phyloP scores from a whole-genome alignment of 30 jellyfish, hydroid and myxozoan species.

The Cassiopea andromeda region DNA sequence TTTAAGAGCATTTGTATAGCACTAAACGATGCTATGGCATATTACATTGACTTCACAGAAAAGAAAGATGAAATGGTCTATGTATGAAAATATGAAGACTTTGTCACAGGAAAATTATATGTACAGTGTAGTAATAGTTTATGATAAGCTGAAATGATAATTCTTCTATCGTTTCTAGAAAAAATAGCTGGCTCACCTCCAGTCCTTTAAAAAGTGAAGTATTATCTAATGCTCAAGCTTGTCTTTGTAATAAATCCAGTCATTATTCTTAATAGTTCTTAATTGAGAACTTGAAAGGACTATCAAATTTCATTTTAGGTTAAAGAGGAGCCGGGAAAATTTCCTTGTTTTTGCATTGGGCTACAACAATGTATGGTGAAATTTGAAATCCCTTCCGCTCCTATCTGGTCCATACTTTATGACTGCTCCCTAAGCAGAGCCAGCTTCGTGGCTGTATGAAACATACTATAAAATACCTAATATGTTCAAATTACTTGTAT shows the following conservation, averaged over 20 bases:
- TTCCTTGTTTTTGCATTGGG: constrained; percentile 22
- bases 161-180: not conserved
- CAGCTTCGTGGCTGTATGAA: too few species aligned
- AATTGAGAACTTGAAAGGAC: constrained; percentile 16
- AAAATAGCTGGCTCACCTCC: constrained; percentile 21
- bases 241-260: not conserved
- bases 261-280: not conserved
- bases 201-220: constrained; percentile 23
- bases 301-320: constrained; percentile 1
- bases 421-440: too few species aligned
- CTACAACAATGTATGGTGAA: not conserved
- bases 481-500: too few species aligned
- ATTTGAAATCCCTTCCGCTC: constrained; percentile 5
- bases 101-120: too few species aligned
- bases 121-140: not conserved
- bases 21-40: too few species aligned
- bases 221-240: not conserved
- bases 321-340: constrained; percentile 21
- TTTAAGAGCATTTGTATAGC: too few species aligned
- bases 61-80: not conserved
- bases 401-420: constrained; percentile 2
- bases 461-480: too few species aligned
- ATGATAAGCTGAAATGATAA: not conserved
- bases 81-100: too few species aligned
- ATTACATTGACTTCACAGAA: too few species aligned